Percentiles rank a stretch among this genome's conserved stretches.
phyloP scores from a whole-genome alignment of 30 jellyfish, hydroid and myxozoan genomes.

The Chironex yamaguchii region DNA sequence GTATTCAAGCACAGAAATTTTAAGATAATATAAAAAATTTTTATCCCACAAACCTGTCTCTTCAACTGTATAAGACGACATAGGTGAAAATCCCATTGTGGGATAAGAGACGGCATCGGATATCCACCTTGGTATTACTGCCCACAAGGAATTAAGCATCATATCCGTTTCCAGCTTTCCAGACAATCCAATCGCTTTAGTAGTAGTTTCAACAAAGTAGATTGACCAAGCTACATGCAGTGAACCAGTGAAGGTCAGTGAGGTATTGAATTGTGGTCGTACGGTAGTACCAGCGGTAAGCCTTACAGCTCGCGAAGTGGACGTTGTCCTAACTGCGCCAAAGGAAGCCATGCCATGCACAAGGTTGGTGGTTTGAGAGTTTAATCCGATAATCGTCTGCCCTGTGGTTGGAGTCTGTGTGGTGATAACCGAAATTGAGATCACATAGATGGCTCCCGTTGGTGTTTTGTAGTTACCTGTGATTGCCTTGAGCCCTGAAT shows the following conservation, averaged over 20 bases:
- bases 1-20: no score
- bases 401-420: background rate
- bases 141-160: no score
- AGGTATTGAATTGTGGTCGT: background rate
- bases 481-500: background rate
- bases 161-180: background rate
- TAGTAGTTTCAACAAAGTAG: background rate
- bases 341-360: background rate
- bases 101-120: no score
- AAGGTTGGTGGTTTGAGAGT: background rate
- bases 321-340: background rate
- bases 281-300: background rate
- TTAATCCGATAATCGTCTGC: background rate
- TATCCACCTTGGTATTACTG: no score
- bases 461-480: background rate
- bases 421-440: background rate
- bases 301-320: background rate
- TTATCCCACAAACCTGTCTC: no score
- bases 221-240: background rate
- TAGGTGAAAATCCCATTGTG: no score
- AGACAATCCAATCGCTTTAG: background rate
- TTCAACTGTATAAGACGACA: no score
- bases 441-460: background rate
- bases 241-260: background rate
- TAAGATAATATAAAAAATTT: no score